Conservation (phyloP, 2,888 invertebrate genomes). For the Tetanocera ferruginea region DNA sequence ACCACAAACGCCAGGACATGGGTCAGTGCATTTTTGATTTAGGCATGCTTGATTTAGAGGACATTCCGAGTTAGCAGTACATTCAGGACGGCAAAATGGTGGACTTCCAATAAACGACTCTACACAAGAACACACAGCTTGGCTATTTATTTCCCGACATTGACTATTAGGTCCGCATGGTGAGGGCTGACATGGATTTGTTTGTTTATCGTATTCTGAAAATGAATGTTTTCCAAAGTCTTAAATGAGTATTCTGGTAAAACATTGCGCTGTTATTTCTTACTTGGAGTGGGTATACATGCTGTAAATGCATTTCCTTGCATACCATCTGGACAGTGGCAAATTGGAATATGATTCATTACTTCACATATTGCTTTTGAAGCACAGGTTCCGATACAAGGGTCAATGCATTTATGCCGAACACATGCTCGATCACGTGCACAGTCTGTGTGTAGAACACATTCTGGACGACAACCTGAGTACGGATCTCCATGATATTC, state of each 20-base stretch:
- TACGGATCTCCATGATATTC: slow-evolving; percentile 81
- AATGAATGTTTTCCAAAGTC: slow-evolving; percentile 47
- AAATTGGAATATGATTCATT: slow-evolving; percentile 81
- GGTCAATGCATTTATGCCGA: slow-evolving; percentile 79
- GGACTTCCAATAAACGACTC: slow-evolving; percentile 76
- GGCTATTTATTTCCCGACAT: slow-evolving; percentile 80
- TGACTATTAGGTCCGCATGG: slow-evolving; percentile 88
- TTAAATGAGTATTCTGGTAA: neutral
- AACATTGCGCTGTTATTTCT: slow-evolving; percentile 42
- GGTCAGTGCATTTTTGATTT: slow-evolving; percentile 79
- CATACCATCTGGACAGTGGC: slow-evolving; percentile 74
- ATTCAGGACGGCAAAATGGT: slow-evolving; percentile 80
- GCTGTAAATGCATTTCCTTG: slow-evolving; percentile 80
- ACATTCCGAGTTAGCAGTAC: slow-evolving; percentile 81
- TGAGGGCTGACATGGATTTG: slow-evolving; percentile 75
- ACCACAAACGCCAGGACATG: slow-evolving; percentile 82
- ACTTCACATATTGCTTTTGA: slow-evolving; percentile 79
- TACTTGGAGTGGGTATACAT: slow-evolving; percentile 74
- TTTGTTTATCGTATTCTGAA: slow-evolving; percentile 56
- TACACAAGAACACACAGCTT: slow-evolving; percentile 79
- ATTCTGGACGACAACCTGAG: slow-evolving; percentile 79
- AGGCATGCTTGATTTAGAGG: slow-evolving; percentile 79
- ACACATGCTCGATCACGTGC: slow-evolving; percentile 78
- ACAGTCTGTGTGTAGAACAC: slow-evolving; percentile 79
- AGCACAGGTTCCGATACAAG: slow-evolving; percentile 82